These are phyloP conservation scores for Butorides virescens DNA, from an alignment of 2,113 vertebrate species.

Conservation along the genomic window DNA sequence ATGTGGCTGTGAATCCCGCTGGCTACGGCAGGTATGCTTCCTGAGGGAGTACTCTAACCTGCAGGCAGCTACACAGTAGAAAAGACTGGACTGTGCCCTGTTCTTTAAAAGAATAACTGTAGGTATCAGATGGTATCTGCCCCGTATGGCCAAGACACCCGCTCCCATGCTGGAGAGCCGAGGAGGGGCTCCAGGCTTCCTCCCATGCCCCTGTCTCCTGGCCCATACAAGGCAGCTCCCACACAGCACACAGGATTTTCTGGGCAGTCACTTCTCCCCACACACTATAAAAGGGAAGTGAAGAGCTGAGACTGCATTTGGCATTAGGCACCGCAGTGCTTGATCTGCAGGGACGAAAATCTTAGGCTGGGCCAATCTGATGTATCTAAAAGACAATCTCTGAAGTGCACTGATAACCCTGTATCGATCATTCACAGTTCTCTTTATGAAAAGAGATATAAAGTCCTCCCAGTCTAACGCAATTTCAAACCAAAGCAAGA, in stretches of 20 bases:
- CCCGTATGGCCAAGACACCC: fast-evolving
- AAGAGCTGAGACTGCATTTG: not conserved
- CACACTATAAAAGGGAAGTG: not conserved
- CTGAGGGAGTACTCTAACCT: not conserved
- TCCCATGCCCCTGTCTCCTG: fast-evolving
- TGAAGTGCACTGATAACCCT: not conserved
- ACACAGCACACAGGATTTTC: not conserved
- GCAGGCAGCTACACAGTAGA: not conserved
- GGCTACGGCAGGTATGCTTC: not conserved
- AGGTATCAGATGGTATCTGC: not conserved
- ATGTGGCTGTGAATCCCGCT: not conserved
- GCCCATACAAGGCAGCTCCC: not conserved
- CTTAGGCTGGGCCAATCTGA: not conserved
- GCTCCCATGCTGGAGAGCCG: not conserved
- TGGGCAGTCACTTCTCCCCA: not conserved
- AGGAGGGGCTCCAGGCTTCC: not conserved
- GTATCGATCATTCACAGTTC: not conserved
- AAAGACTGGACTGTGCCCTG: not conserved
- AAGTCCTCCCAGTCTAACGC: not conserved
- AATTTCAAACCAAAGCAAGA: not conserved
- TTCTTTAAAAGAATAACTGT: not conserved
- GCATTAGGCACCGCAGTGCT: not conserved
- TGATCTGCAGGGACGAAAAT: not conserved
- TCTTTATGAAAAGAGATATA: not conserved
- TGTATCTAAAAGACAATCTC: not conserved